Conservation (phyloP, 1,140 invertebrate species). For the Argopecten irradians region DNA sequence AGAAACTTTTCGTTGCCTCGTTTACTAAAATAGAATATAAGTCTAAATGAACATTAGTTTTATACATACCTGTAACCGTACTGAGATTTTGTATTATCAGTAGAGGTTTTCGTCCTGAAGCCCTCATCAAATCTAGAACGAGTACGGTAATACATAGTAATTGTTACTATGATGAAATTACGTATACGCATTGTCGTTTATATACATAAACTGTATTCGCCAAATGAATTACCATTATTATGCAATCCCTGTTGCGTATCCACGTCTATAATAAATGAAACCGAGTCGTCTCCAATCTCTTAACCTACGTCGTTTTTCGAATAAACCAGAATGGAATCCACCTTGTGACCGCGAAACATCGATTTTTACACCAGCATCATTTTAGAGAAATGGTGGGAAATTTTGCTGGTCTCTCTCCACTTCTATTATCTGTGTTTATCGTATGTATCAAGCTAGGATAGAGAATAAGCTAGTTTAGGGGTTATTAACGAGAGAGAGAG, state of each 20-base stretch:
- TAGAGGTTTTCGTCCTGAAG: too few relatives aligned
- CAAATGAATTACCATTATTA: too few relatives aligned
- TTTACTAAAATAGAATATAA: too few relatives aligned
- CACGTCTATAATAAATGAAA: not conserved
- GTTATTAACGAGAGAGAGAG: not conserved
- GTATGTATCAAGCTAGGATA: not conserved
- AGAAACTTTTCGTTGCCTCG: too few relatives aligned
- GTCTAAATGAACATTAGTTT: too few relatives aligned
- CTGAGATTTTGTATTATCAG: too few relatives aligned
- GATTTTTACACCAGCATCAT: not conserved
- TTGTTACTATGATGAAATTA: too few relatives aligned
- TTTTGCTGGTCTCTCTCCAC: not conserved
- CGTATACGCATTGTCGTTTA: too few relatives aligned
- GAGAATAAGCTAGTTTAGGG: not conserved
- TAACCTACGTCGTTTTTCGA: not conserved
- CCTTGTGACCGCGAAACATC: not conserved
- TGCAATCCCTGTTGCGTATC: not conserved
- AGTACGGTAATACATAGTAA: too few relatives aligned
- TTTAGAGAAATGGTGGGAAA: not conserved
- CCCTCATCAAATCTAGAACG: too few relatives aligned
- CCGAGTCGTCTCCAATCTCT: not conserved
- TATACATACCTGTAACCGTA: too few relatives aligned
- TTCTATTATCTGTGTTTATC: not conserved
- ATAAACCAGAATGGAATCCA: not conserved
- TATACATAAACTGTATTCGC: too few relatives aligned